Percentiles rank a stretch among this genome's conserved stretches.
These are phyloP conservation scores for Channallabes apus DNA, from an alignment of 2,797 vertebrate species.

Conservation along the genomic window DNA sequence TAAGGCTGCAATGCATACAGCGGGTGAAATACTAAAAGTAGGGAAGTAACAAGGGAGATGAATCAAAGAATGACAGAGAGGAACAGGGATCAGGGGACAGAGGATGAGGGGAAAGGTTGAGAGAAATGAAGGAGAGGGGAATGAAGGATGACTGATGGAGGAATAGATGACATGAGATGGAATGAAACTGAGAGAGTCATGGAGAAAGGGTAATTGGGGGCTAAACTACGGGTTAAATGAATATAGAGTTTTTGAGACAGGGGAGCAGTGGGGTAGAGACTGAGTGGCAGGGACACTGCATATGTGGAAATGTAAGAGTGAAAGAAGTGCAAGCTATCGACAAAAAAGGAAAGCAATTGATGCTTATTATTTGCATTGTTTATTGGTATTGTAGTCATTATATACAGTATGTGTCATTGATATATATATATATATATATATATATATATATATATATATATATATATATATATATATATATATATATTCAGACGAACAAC, in stretches of 20 bases:
- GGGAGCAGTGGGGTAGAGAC: slow-evolving; percentile 18
- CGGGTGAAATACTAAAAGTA: background rate
- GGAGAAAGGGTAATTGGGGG: slow-evolving; percentile 44
- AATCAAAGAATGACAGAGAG: slow-evolving; percentile 14
- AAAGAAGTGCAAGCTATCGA: slow-evolving; percentile 20
- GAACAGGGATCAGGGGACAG: slow-evolving; percentile 24
- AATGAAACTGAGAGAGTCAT: slow-evolving; percentile 28
- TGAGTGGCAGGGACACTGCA: slow-evolving; percentile 32
- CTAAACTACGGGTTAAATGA: slow-evolving; percentile 44
- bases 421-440: no score
- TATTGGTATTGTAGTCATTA: background rate
- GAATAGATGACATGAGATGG: slow-evolving; percentile 32
- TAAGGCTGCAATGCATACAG: slow-evolving; percentile 64
- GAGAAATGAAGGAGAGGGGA: slow-evolving; percentile 36
- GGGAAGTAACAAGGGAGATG: slow-evolving; percentile 6
- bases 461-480: no score
- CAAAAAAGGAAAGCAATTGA: slow-evolving; percentile 14
- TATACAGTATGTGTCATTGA: slow-evolving; percentile 28
- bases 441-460: no score
- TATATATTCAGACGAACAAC: no score
- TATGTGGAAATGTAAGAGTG: slow-evolving; percentile 17
- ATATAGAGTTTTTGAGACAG: slow-evolving; percentile 29
- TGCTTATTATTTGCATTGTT: slow-evolving; percentile 30
- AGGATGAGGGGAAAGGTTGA: slow-evolving; percentile 28
- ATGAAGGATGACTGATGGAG: slow-evolving; percentile 18